Evolutionary conservation across 2,113 vertebrate species (phyloP).

Genomic region (Paracanthobrama guichenoti): DNA sequence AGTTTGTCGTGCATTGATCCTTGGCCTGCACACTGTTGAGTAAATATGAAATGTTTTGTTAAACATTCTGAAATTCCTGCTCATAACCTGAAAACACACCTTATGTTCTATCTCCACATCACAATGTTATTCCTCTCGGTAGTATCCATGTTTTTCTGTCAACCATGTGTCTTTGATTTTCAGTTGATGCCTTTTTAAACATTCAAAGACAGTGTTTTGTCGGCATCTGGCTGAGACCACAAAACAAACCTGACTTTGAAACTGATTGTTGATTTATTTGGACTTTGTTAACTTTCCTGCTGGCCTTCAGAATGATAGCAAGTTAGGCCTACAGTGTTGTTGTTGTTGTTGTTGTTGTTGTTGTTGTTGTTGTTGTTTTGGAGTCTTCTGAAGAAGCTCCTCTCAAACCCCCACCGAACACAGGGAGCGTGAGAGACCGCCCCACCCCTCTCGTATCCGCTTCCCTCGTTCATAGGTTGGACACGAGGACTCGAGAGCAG

Average conservation of each 20-base stretch:
- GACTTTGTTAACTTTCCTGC: slow-evolving; percentile 23
- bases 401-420: slow-evolving; percentile 22
- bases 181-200: not conserved
- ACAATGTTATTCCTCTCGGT: slow-evolving; percentile 22
- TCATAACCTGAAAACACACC: slow-evolving; percentile 26
- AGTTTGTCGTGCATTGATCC: slow-evolving; percentile 15
- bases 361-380: slow-evolving; percentile 65
- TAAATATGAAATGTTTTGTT: not conserved
- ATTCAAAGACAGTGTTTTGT: not conserved
- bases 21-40: slow-evolving; percentile 8
- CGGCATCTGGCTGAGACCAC: slow-evolving; percentile 18
- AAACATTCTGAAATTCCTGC: slow-evolving; percentile 19
- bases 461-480: slow-evolving; percentile 27
- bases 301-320: slow-evolving; percentile 20
- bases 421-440: slow-evolving; percentile 42
- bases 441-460: slow-evolving; percentile 26
- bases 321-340: not conserved
- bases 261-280: slow-evolving; percentile 47
- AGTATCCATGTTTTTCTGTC: slow-evolving; percentile 22
- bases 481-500: slow-evolving; percentile 28
- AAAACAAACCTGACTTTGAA: slow-evolving; percentile 50
- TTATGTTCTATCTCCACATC: slow-evolving; percentile 1
- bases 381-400: slow-evolving; percentile 58
- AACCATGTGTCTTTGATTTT: slow-evolving; percentile 45
- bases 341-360: slow-evolving; percentile 70